These are phyloP conservation scores for Pachypeltis micranthus DNA, from an alignment of 1,140 invertebrate genomes.

Conservation along the genomic window DNA sequence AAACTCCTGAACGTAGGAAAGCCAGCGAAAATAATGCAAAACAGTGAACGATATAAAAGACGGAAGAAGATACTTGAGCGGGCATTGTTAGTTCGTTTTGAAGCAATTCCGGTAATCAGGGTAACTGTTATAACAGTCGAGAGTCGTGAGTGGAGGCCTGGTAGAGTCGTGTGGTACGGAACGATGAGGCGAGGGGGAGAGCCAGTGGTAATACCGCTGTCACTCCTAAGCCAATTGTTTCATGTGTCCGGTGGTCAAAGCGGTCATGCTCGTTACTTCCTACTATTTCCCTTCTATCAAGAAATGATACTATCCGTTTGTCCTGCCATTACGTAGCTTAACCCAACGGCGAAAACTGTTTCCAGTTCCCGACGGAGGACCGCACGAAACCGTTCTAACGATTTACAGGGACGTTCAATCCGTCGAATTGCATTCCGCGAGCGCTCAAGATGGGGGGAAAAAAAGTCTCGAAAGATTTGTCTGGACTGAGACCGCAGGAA, in stretches of 20 bases:
- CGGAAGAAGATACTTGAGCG: background rate
- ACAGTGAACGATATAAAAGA: background rate
- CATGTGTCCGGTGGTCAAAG: background rate
- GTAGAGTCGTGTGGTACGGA: too few relatives aligned
- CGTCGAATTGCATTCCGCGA: too few relatives aligned
- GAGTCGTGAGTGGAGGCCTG: background rate
- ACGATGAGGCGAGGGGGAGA: background rate
- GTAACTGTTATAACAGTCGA: background rate
- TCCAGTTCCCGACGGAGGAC: background rate
- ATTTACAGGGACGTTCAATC: too few relatives aligned
- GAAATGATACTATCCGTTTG: background rate
- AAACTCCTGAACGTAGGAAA: background rate
- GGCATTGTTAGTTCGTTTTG: too few relatives aligned
- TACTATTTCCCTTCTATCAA: background rate
- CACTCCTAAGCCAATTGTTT: background rate
- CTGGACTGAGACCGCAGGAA: too few relatives aligned
- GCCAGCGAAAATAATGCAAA: background rate
- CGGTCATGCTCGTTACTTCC: background rate
- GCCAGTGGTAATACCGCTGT: background rate
- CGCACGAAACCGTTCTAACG: background rate
- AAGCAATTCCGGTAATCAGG: background rate
- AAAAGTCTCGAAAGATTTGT: too few relatives aligned
- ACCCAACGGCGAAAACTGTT: background rate
- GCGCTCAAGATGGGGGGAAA: too few relatives aligned
- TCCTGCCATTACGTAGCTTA: background rate